Percentiles rank a stretch among this genome's conserved stretches.
Conservation (phyloP, 1,140 invertebrate genomes). For the Brachionus sp. region DNA sequence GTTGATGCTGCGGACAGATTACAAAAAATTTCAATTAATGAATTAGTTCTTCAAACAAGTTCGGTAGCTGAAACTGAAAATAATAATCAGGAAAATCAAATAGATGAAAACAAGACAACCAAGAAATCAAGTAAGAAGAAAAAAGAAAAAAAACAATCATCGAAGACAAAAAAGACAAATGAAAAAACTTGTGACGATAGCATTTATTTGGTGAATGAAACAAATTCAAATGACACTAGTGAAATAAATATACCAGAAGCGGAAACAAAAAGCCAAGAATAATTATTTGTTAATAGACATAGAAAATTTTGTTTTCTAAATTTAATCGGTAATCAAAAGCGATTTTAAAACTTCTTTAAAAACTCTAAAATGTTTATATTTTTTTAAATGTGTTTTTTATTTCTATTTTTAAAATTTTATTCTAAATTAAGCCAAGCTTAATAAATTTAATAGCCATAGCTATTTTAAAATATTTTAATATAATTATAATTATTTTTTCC, state of each 20-base stretch:
- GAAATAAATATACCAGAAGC: background rate
- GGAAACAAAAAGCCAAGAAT: background rate
- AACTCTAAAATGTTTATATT: constrained; percentile 29
- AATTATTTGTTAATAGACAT: background rate
- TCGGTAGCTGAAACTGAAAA: background rate
- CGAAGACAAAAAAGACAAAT: background rate
- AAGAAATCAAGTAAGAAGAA: background rate
- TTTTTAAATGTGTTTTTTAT: constrained; percentile 11
- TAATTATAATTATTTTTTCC: background rate
- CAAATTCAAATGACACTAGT: constrained; percentile 28
- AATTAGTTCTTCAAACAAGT: constrained; percentile 5
- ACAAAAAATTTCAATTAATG: constrained; percentile 2
- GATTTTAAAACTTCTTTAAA: background rate
- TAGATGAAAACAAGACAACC: background rate
- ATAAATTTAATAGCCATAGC: background rate
- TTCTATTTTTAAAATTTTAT: background rate
- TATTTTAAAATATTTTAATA: background rate
- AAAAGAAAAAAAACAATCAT: constrained; percentile 1
- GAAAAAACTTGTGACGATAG: background rate
- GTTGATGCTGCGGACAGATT: background rate
- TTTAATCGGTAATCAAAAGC: constrained; percentile 4
- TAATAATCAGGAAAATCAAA: background rate
- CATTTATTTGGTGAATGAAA: background rate
- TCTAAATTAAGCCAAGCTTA: constrained; percentile 4
- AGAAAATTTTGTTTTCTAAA: background rate